Conservation (phyloP, 2,113 vertebrate genomes). For the Todiramphus saurophagus region DNA sequence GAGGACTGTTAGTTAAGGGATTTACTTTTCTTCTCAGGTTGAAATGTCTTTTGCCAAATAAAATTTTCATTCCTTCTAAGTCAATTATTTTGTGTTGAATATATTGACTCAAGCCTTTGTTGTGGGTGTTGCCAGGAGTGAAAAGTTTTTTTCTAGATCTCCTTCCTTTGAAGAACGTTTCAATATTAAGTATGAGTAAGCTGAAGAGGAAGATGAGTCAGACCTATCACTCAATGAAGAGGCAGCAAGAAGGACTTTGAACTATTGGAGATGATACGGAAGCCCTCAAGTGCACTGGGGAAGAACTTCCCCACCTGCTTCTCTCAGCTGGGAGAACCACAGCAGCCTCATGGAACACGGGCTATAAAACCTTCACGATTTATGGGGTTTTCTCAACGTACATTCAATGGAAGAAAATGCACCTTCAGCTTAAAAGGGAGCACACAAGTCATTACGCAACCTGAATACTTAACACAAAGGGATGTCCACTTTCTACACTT, state of each 20-base stretch:
- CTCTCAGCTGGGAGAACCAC: not conserved
- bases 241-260: not conserved
- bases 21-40: not conserved
- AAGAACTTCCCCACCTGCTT: not conserved
- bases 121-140: not conserved
- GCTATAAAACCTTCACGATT: accelerated
- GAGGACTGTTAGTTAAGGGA: not conserved
- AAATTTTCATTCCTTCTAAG: not conserved
- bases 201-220: conserved; percentile 33
- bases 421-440: not conserved
- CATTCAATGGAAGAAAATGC: accelerated
- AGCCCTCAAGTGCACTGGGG: not conserved
- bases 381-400: not conserved
- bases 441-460: not conserved
- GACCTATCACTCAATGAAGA: not conserved
- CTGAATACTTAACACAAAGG: not conserved
- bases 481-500: not conserved
- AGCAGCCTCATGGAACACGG: not conserved
- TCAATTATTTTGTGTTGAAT: not conserved
- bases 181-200: conserved; percentile 13
- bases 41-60: not conserved
- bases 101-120: not conserved
- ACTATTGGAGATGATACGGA: not conserved
- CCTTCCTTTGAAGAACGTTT: not conserved
- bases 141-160: not conserved